A percentile compares a stretch with the other conserved stretches of the same genome.
phyloP scores from a whole-genome alignment of 2,888 invertebrate genomes.

The Fragum whitleyi region DNA sequence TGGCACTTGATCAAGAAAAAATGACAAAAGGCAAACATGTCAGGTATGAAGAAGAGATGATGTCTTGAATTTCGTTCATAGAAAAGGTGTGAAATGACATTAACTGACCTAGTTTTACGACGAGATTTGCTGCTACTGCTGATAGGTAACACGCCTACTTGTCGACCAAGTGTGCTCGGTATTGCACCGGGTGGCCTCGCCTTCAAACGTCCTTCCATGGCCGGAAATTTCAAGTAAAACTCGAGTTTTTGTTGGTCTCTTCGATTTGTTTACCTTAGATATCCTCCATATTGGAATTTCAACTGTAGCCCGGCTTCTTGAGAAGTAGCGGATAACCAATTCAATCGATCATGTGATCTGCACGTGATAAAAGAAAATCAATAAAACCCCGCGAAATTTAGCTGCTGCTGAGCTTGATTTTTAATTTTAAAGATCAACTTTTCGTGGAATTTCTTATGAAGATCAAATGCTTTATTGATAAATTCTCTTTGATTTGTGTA shows the following conservation, averaged over 20 bases:
- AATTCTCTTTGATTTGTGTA: too few species aligned
- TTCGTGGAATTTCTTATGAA: too few species aligned
- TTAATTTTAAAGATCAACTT: too few species aligned
- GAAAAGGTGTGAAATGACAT: too few species aligned
- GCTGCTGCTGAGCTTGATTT: background rate
- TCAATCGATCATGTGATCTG: slow-evolving; percentile 16
- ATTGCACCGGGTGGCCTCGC: slow-evolving; percentile 65
- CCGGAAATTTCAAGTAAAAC: background rate
- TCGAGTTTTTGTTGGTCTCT: background rate
- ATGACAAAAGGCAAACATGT: too few species aligned
- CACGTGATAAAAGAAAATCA: slow-evolving; percentile 29
- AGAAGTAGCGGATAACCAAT: background rate
- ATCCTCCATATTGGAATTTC: slow-evolving; percentile 63
- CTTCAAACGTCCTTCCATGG: slow-evolving; percentile 72
- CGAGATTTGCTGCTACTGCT: slow-evolving; percentile 56
- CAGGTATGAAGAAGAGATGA: too few species aligned
- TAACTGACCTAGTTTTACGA: slow-evolving; percentile 44
- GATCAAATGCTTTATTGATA: too few species aligned
- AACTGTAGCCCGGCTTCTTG: slow-evolving; percentile 26
- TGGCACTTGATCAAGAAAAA: too few species aligned
- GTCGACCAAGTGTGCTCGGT: slow-evolving; percentile 73
- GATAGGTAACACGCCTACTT: slow-evolving; percentile 74
- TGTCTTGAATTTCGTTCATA: too few species aligned
- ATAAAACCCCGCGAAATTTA: slow-evolving; percentile 42
- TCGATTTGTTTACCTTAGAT: slow-evolving; percentile 70